phyloP scores from a whole-genome alignment of 2,888 invertebrate genomes.

The Theretra japonica region DNA sequence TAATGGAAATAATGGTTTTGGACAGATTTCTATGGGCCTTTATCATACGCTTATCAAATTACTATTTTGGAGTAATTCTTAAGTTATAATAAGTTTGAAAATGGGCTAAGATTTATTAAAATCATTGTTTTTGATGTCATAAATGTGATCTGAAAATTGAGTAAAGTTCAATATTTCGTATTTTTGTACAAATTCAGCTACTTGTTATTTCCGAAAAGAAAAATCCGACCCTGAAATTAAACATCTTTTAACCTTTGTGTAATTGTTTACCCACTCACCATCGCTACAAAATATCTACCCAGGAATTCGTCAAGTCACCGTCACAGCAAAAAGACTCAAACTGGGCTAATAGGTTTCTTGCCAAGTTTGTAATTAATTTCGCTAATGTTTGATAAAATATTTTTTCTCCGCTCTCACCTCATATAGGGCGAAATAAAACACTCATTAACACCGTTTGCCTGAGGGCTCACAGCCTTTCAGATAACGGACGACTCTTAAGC shows the following conservation, averaged over 20 bases:
- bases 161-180: no score
- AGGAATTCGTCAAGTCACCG: not conserved
- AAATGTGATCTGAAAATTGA: no score
- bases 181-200: no score
- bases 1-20: no score
- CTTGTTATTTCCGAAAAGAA: no score
- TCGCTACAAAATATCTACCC: not conserved
- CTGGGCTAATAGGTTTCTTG: constrained; percentile 15
- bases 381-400: constrained; percentile 22
- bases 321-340: not conserved
- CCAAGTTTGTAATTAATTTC: constrained; percentile 23
- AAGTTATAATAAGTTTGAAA: no score
- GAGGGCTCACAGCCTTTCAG: constrained; percentile 29
- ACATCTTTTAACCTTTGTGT: not conserved
- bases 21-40: no score
- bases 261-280: not conserved
- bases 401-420: constrained; percentile 3
- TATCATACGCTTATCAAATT: no score
- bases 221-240: not conserved
- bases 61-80: no score
- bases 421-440: constrained; percentile 32
- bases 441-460: constrained; percentile 29
- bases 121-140: no score
- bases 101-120: no score
- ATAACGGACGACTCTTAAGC: constrained; percentile 32